Percentiles rank a stretch among this genome's conserved stretches.
phyloP scores from a whole-genome alignment of 1,140 invertebrate genomes.

The Drosophila oshimai region DNA sequence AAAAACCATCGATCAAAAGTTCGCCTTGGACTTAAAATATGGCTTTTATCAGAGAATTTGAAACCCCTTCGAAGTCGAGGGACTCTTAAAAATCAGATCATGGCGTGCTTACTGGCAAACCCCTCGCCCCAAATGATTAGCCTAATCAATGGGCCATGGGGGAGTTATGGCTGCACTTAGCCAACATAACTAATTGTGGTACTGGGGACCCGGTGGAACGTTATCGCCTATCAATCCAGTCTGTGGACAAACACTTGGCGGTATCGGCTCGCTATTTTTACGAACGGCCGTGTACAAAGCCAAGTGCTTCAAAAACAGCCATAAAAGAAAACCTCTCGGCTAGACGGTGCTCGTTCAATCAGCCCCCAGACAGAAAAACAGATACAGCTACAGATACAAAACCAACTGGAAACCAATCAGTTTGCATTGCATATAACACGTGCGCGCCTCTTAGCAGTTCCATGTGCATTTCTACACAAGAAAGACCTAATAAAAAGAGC shows the following conservation, averaged over 20 bases:
- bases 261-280: slow-evolving; percentile 41
- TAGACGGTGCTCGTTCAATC: slow-evolving; percentile 8
- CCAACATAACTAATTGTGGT: slow-evolving; percentile 25
- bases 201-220: background rate
- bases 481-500: background rate
- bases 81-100: slow-evolving; percentile 49
- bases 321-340: slow-evolving; percentile 38
- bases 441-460: background rate
- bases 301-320: slow-evolving; percentile 66
- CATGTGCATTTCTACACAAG: background rate
- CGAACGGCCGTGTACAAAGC: slow-evolving; percentile 24
- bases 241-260: slow-evolving; percentile 31
- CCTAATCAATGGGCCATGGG: slow-evolving; percentile 42
- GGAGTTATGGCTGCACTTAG: slow-evolving; percentile 33
- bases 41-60: slow-evolving; percentile 1
- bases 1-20: slow-evolving; percentile 64
- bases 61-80: slow-evolving; percentile 23
- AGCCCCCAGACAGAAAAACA: background rate
- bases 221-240: slow-evolving; percentile 55
- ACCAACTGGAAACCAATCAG: slow-evolving; percentile 21
- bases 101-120: slow-evolving; percentile 30
- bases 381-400: slow-evolving; percentile 5
- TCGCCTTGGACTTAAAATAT: slow-evolving; percentile 19
- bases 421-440: background rate
- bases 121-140: slow-evolving; percentile 38